Base-by-base conservation (phyloP, 1,140 invertebrate species). In the Pseudomyrmex flavicornis region DNA sequence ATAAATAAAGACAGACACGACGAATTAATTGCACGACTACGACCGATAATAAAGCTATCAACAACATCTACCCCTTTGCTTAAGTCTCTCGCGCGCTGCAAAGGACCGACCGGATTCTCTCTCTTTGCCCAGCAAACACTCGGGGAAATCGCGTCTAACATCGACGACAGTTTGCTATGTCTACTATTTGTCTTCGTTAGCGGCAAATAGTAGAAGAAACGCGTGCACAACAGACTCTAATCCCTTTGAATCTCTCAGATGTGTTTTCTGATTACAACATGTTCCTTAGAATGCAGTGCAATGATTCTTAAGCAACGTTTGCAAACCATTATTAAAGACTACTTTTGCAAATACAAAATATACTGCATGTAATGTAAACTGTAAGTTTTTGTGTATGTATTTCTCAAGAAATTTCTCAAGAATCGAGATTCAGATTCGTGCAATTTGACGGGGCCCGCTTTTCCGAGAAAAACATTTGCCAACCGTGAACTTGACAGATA, bases 81-180 rank as follows among this genome's bases (percentile, higher is more conserved):
- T 35, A 46, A 61, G 2, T 56, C 12, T 76, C 48, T 79, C 63
- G 35, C 35, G 44, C 56, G 17, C 20, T 63, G n/a, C 44, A 56
- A 62, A 65, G 80, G 8, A 17, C 61, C 79, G 58, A 76, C 50
- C 62, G 9, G 58, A 75, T 82, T 63, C 35, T 70, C 50, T 79
- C 54, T 79, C 76, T 80, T 80, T 80, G 44, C 76, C 44, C 10
- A 61, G 66, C 76, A 80, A 80, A 80, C 76, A 80, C 66, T 58
- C 44, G 54, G 22, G 5, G 35, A 17, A 80, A 72, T 80, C 66
- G 76, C 68, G 20, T 80, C 54, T 80, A 80, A 68, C 15, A 17
- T 44, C 61, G 54, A 76, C 74, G 54, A 54, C 54, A 22, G 15
- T 46, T 80, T 70, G 50, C 48, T 61, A 72, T 5, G 20, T 15